Base-by-base conservation (phyloP, 1,140 invertebrate genomes). In the Eubasilissa regina region DNA sequence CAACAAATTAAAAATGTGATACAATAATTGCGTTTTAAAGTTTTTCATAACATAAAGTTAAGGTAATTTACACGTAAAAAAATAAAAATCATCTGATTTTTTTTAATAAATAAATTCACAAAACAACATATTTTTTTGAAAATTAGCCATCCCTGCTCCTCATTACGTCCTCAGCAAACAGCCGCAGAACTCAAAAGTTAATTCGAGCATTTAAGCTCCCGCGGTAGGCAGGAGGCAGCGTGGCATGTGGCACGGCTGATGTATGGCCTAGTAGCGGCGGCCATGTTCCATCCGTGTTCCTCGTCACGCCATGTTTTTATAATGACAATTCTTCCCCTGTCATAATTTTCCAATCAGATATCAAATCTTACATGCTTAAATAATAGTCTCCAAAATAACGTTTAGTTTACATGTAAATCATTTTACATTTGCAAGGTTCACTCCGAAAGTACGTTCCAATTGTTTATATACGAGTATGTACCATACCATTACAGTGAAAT, bases 171-270 rank as follows among this genome's bases (percentile, higher is more conserved):
- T 74, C 56, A 74, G 51, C 51, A 56, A 74, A 74, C 70, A 25
- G 64, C 19, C 60, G 70, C 51, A 25, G 56, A 74, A 55, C 25
- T 56, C 12, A 13, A 74, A 74, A 56, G 48, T 74, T 56, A 74
- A 56, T 74, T 74, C 51, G 70, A 51, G 51, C 25, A 56, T 74
- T 74, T 56, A 74, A 56, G 48, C 56, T 15, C 45, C 21, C 13
- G 48, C 15, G 45, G 15, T 53, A 72, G 60, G 45, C 47, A 48
- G 66, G 13, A 12, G 21, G 10, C 11, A 15, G 60, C 21, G 66
- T 78, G 77, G 77, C 77, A 78, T 78, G 77, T 78, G 77, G 68
- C 77, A 78, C 77, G 77, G 53, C 76, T 78, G 76, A 78, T 47
- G 76, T 78, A 78, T 78, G 62, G 75, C 47, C 19, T 53, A 72